These are phyloP conservation scores for Crotalus helleri DNA, from an alignment of 2,113 vertebrate genomes.

Conservation along the genomic window DNA sequence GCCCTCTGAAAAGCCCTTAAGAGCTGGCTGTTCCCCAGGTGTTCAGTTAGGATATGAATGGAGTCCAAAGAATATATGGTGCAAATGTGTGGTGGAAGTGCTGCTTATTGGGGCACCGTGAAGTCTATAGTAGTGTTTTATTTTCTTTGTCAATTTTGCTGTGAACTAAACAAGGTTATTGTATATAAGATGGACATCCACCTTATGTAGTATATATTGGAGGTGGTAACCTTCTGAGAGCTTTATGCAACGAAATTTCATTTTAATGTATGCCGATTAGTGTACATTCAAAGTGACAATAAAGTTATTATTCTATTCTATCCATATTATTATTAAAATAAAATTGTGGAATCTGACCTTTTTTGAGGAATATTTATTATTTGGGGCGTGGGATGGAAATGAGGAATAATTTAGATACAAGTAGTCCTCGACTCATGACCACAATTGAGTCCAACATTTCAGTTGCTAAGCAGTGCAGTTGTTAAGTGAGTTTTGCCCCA, in stretches of 20 bases:
- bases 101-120: background rate
- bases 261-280: too few relatives aligned
- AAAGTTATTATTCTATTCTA: background rate
- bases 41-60: background rate
- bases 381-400: background rate
- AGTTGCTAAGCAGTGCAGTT: too few relatives aligned
- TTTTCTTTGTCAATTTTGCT: background rate
- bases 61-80: background rate
- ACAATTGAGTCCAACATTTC: too few relatives aligned
- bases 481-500: background rate
- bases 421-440: too few relatives aligned
- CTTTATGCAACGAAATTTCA: too few relatives aligned
- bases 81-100: background rate
- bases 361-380: background rate
- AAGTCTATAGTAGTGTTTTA: background rate
- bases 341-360: background rate
- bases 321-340: background rate
- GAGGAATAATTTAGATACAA: background rate
- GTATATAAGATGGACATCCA: background rate
- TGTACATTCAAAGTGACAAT: too few relatives aligned
- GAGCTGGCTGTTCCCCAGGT: background rate
- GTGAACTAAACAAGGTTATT: background rate
- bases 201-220: background rate
- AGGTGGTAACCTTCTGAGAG: too few relatives aligned
- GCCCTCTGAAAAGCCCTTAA: background rate